A percentile compares a stretch with the other conserved stretches of the same genome.
phyloP scores from a whole-genome alignment of 1,140 invertebrate genomes.

The Eubasilissa regina region DNA sequence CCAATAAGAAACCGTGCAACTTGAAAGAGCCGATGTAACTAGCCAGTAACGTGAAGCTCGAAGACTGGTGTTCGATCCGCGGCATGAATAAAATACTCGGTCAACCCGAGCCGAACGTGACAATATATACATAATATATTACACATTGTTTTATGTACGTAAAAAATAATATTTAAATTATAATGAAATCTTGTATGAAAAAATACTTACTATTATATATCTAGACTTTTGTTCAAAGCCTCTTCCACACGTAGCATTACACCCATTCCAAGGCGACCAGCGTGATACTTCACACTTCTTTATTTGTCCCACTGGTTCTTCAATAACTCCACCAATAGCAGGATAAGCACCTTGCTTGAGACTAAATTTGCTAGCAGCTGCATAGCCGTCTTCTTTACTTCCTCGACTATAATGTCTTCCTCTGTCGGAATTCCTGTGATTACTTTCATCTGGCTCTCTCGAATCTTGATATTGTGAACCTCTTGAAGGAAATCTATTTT shows the following conservation, averaged over 20 bases:
- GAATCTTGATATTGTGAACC: background rate
- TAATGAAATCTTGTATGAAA: background rate
- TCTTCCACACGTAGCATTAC: slow-evolving; percentile 78
- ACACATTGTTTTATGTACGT: too few relatives aligned
- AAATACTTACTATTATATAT: slow-evolving; percentile 60
- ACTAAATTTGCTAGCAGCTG: slow-evolving; percentile 14
- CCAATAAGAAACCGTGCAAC: too few relatives aligned
- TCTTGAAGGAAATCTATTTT: background rate
- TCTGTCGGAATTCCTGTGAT: slow-evolving; percentile 3
- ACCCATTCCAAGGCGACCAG: slow-evolving; percentile 80
- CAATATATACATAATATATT: too few relatives aligned
- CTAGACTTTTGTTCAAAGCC: slow-evolving; percentile 75
- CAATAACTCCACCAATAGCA: slow-evolving; percentile 46
- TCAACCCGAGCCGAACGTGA: too few relatives aligned
- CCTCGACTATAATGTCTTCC: background rate
- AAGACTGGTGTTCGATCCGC: too few relatives aligned
- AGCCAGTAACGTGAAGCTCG: too few relatives aligned
- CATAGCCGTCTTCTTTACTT: slow-evolving; percentile 24
- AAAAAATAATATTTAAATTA: too few relatives aligned
- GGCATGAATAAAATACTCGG: too few relatives aligned
- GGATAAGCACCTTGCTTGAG: background rate
- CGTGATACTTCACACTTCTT: slow-evolving; percentile 72
- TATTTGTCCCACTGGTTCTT: slow-evolving; percentile 59
- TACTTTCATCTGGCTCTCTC: background rate
- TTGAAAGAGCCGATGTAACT: too few relatives aligned